phyloP scores from a whole-genome alignment of 2,797 vertebrate genomes.

The Cephalopachus bancanus region DNA sequence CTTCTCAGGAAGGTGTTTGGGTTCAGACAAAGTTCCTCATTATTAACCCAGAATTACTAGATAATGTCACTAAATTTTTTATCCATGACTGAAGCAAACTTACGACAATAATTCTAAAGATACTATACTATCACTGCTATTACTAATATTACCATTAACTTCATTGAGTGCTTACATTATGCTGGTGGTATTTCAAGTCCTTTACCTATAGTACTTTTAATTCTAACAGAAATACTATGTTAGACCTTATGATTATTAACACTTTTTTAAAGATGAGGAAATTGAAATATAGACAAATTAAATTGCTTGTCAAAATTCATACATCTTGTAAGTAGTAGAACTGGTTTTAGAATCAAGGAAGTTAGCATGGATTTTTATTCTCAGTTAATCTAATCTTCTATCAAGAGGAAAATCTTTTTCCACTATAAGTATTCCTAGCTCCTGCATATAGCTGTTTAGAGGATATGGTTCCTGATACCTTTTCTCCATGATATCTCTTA shows the following conservation, averaged over 20 bases:
- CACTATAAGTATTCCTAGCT: background rate
- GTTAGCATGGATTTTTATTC: background rate
- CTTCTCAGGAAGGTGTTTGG: background rate
- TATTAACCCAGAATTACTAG: background rate
- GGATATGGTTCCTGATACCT: background rate
- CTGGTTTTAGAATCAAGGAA: background rate
- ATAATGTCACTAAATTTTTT: background rate
- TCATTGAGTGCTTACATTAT: constrained; percentile 19
- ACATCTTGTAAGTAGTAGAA: background rate
- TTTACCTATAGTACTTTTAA: background rate
- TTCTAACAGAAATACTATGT: background rate
- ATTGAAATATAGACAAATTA: background rate
- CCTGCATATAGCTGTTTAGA: background rate
- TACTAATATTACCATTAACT: background rate
- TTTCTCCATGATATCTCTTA: background rate
- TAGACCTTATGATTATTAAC: background rate
- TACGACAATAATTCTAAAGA: background rate
- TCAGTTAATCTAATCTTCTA: background rate
- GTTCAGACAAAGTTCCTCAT: background rate
- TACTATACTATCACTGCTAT: background rate
- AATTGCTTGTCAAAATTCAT: background rate
- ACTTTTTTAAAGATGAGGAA: constrained; percentile 38
- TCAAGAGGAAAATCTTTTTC: background rate
- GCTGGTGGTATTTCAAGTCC: background rate
- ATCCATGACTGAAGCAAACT: background rate